Evolutionary conservation across 1,140 invertebrate genomes (phyloP), one percentile per base, ranked within the genome.

Genomic region (Solenopsis invicta): DNA sequence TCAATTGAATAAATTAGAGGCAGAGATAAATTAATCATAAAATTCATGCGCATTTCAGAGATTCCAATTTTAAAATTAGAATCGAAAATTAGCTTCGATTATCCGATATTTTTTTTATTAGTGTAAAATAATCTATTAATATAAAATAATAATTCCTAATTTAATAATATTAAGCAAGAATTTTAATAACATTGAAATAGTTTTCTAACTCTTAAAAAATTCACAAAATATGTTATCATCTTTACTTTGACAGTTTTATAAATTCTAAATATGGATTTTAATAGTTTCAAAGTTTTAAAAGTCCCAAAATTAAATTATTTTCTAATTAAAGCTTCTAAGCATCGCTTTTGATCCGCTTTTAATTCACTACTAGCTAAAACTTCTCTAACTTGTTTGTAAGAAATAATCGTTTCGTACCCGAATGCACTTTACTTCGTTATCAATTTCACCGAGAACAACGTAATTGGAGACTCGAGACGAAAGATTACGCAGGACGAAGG

Each of bases 371-470:
- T 62, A 24, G 16, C 2, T 77, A 18, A 45, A 45, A 62, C 29
- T 29, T 48, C 18, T 61, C 6, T 45, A 24, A 41, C 4, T 61
- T 61, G 16, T 45, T 41, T 61, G 3, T 45, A 45, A 1, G 10
- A 21, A 45, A 29, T 29, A 29, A 29, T 52, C 16, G 12, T 87
- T 61, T 59, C 18, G n/a, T 84, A 93, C 90, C 48, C 71, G 56
- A 74, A 93, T 87, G 21, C 76, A 87, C 34, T 90, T 67, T 5
- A 92, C 61, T 72, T 90, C 81, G 21, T 91, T 88, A 29, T 87
- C 77, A 5, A 92, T 75, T 75, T 94, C 93, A 9, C 84, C 91
- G 4, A 93, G 85, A 0, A 94, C 89, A 13, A 94, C 88, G 21
- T 93, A 94, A 71, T 24, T 91, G 16, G 88, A 71, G 13, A 67